Conservation (phyloP, 1,140 invertebrate species). For the Psilanteris sp. region DNA sequence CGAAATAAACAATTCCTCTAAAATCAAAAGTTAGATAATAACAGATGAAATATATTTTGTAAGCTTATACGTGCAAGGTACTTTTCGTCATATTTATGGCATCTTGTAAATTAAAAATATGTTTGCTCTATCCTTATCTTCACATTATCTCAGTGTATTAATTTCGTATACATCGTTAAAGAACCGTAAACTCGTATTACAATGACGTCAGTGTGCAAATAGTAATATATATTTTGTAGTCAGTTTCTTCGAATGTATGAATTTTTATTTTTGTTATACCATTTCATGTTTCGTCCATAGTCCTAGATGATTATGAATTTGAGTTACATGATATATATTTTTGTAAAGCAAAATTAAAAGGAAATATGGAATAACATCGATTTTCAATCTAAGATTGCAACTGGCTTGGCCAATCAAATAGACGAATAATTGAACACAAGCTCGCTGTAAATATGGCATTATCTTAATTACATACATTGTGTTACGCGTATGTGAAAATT, state of each 20-base stretch:
- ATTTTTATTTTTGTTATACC: conserved; percentile 37
- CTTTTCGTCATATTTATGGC: conserved; percentile 49
- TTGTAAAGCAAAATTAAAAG: conserved; percentile 20
- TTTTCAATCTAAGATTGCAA: conserved; percentile 1
- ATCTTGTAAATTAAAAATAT: conserved; percentile 52
- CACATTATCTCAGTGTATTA: conserved; percentile 39
- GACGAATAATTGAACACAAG: conserved; percentile 9
- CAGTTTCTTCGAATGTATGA: conserved; percentile 18
- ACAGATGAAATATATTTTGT: conserved; percentile 4
- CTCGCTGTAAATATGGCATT: conserved; percentile 44
- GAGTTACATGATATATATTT: conserved; percentile 15
- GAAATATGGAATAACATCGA: neutral
- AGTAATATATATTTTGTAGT: conserved; percentile 37
- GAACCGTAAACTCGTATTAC: conserved; percentile 28
- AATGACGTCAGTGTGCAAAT: conserved; percentile 35
- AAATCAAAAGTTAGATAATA: conserved; percentile 27
- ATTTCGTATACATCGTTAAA: conserved; percentile 26
- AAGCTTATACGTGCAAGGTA: conserved; percentile 6
- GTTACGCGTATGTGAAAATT: conserved; percentile 29
- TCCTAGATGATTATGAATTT: conserved; percentile 4
- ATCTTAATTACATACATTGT: conserved; percentile 23
- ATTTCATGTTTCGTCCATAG: no score
- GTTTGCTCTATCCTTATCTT: conserved; percentile 44
- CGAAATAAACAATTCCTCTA: neutral
- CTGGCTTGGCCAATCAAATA: neutral